A percentile compares a stretch with the other conserved stretches of the same genome.
Conservation (phyloP, 2,888 invertebrate genomes). For the Spodoptera picta region DNA sequence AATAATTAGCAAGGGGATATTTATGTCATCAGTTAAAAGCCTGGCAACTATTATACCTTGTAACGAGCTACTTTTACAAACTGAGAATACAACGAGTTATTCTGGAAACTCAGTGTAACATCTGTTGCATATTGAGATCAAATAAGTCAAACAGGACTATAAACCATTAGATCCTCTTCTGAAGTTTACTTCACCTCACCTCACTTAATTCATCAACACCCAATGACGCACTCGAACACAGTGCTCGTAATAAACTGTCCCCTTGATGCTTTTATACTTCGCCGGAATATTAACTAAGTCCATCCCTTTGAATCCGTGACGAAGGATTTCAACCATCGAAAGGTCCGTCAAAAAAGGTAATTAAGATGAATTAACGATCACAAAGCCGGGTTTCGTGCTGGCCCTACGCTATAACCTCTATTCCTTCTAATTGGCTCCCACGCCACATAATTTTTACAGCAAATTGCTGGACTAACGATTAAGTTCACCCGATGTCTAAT, state of each 20-base stretch:
- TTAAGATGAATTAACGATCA: slow-evolving; percentile 80
- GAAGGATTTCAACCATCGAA: slow-evolving; percentile 64
- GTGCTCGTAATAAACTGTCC: slow-evolving; percentile 40
- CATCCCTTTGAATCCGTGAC: slow-evolving; percentile 64
- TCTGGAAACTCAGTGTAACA: not conserved
- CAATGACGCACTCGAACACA: slow-evolving; percentile 20
- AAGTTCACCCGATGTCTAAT: slow-evolving; percentile 80
- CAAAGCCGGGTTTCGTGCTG: slow-evolving; percentile 64
- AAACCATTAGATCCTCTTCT: slow-evolving; percentile 17
- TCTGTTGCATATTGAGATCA: not conserved
- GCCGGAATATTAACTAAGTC: slow-evolving; percentile 68
- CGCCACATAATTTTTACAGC: slow-evolving; percentile 79
- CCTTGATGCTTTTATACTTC: slow-evolving; percentile 62
- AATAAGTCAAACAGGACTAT: slow-evolving; percentile 3
- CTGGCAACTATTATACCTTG: not conserved
- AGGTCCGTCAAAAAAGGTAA: slow-evolving; percentile 76
- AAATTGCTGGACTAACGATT: slow-evolving; percentile 80
- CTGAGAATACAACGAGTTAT: not conserved
- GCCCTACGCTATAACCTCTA: slow-evolving; percentile 60
- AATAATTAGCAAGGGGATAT: slow-evolving; percentile 23
- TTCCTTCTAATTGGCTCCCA: slow-evolving; percentile 77
- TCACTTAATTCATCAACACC: slow-evolving; percentile 49
- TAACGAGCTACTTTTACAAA: not conserved
- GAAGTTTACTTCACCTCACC: slow-evolving; percentile 29
- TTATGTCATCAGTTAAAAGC: slow-evolving; percentile 1